Percentiles rank a stretch among this genome's conserved stretches.
phyloP scores from a whole-genome alignment of 1,140 invertebrate species.

The Ostrea edulis region DNA sequence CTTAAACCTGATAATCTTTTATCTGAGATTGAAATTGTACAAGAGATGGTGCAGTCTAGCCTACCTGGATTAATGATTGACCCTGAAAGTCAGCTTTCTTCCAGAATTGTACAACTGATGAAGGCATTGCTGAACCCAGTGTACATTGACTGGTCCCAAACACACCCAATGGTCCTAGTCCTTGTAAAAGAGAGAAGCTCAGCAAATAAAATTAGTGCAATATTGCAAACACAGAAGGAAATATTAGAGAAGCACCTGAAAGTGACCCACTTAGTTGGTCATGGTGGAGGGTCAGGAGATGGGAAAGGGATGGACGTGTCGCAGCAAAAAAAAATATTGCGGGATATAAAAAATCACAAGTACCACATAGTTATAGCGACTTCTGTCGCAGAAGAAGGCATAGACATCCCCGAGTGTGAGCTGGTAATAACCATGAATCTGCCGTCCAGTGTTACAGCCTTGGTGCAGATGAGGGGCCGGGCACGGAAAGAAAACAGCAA shows the following conservation, averaged over 20 bases:
- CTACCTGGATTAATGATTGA: background rate
- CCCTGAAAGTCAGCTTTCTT: constrained; percentile 20
- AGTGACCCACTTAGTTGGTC: constrained; percentile 69
- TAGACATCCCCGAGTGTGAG: constrained; percentile 76
- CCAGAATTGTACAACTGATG: constrained; percentile 58
- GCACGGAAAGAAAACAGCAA: constrained; percentile 72
- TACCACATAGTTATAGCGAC: constrained; percentile 74
- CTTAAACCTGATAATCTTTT: constrained; percentile 51
- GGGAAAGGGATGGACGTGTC: constrained; percentile 71
- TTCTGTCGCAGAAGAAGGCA: constrained; percentile 76
- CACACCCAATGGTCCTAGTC: constrained; percentile 67
- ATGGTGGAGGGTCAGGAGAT: constrained; percentile 62
- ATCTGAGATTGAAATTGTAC: constrained; percentile 33
- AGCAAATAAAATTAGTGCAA: constrained; percentile 63
- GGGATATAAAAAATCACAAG: constrained; percentile 66
- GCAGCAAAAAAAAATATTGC: constrained; percentile 68
- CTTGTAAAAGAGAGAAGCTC: constrained; percentile 69
- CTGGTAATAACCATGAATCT: constrained; percentile 76
- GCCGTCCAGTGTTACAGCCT: constrained; percentile 71
- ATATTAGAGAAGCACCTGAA: constrained; percentile 57
- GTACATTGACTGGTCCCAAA: constrained; percentile 58
- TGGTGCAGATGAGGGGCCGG: constrained; percentile 76
- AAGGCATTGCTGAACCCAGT: constrained; percentile 54
- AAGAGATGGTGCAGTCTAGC: background rate
- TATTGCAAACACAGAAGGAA: constrained; percentile 54